Base-by-base conservation (phyloP, 2,113 vertebrate species). In the Menidia beryllina region DNA sequence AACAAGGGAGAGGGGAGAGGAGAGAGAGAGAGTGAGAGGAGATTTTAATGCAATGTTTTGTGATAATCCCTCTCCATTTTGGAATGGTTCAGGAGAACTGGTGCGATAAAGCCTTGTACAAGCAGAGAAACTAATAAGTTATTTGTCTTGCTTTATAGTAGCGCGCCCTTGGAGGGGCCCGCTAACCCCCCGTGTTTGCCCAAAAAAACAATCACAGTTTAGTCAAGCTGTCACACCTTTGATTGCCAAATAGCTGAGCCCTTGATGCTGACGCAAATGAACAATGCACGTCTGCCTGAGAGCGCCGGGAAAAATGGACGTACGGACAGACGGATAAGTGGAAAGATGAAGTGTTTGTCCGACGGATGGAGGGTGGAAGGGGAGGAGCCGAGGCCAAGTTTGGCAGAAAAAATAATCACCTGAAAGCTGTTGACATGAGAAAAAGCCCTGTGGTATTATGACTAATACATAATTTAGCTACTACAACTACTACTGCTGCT, bases 21-120 rank as follows among this genome's bases (percentile, higher is more conserved):
- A n/a, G n/a, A n/a, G n/a, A n/a, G n/a, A n/a, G n/a, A n/a, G n/a
- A n/a, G n/a, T n/a, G n/a, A n/a, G 72, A 81, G 68, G 83, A 84
- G 85, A 91, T 89, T 91, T 89, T 90, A 87, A 89, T 89, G 88
- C 81, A 82, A 89, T 86, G 84, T 86, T 89, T 88, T 84, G 83
- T 90, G 88, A 91, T 91, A 91, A 93, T 89, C 90, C 84, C 86
- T 88, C 80, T 86, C 85, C 79, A 86, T 91, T 92, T 91, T 91
- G 85, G 81, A 92, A 91, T 74, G 78, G 80, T 91, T 86, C 83
- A 86, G 83, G 77, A 85, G 80, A 92, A 91, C 82, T 89, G 87
- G 82, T 77, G 88, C 76, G 83, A 91, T 85, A 91, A 89, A 91
- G 85, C 84, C 79, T 83, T 53, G 83, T 88, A 83, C 88, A 85